Evolutionary conservation across 2,888 invertebrate genomes (phyloP).

Genomic region (Lepidochitona cinerea): DNA sequence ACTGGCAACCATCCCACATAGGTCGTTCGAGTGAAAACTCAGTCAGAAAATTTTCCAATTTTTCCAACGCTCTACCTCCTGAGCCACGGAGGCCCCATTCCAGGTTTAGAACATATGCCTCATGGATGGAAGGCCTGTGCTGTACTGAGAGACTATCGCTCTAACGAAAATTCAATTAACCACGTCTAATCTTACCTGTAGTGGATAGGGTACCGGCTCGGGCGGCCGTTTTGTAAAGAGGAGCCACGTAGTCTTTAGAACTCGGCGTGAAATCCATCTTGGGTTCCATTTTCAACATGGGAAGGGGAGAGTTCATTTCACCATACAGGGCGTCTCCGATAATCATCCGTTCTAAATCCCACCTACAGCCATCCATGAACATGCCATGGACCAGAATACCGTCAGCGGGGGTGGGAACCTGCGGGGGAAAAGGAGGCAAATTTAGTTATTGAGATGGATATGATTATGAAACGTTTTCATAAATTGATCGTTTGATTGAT

Average conservation of each 20-base stretch:
- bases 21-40: too few relatives aligned
- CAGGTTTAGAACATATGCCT: too few relatives aligned
- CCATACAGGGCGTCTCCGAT: slow-evolving; percentile 74
- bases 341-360: slow-evolving; percentile 61
- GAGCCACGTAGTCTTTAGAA: slow-evolving; percentile 63
- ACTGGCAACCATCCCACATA: too few relatives aligned
- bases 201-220: slow-evolving; percentile 71
- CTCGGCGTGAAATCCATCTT: slow-evolving; percentile 73
- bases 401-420: slow-evolving; percentile 61
- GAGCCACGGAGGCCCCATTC: too few relatives aligned
- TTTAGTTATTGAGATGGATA: not conserved
- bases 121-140: too few relatives aligned
- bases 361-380: slow-evolving; percentile 71
- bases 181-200: slow-evolving; percentile 71
- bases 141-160: too few relatives aligned
- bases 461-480: not conserved
- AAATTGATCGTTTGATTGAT: not conserved
- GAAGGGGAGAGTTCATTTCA: slow-evolving; percentile 83
- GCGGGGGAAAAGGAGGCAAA: not conserved
- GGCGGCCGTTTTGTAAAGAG: slow-evolving; percentile 70
- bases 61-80: too few relatives aligned
- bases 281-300: slow-evolving; percentile 80
- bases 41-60: too few relatives aligned
- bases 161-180: too few relatives aligned
- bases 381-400: slow-evolving; percentile 71